Evolutionary conservation across 2,113 vertebrate species (phyloP).

Genomic region (Caracal caracal): DNA sequence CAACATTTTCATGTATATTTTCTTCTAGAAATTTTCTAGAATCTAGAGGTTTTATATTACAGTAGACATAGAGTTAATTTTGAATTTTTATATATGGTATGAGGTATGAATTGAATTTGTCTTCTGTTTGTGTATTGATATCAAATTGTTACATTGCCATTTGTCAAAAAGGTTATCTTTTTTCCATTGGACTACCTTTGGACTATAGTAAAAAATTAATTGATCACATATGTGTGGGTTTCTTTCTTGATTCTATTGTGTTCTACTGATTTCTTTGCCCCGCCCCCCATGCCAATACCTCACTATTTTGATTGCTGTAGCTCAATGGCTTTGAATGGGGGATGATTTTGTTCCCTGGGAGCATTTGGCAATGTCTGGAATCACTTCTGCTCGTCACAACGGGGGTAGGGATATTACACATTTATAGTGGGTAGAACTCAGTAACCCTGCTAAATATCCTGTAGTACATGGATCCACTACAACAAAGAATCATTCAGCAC

Average conservation of each 20-base stretch:
- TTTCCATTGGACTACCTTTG: neutral
- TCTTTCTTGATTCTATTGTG: neutral
- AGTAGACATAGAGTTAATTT: conserved; percentile 5
- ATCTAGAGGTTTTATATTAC: neutral
- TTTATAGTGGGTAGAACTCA: neutral
- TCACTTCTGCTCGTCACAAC: neutral
- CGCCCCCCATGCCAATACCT: neutral
- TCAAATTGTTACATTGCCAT: neutral
- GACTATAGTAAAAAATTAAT: neutral
- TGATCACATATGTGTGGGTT: neutral
- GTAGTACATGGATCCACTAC: neutral
- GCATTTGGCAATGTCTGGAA: neutral
- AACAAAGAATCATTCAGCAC: neutral
- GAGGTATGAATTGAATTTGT: neutral
- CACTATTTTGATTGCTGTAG: neutral
- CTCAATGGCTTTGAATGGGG: neutral
- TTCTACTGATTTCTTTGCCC: neutral
- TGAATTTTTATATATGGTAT: neutral
- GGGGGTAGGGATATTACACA: neutral
- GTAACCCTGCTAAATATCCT: neutral
- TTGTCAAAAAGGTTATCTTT: neutral
- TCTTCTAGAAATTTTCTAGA: neutral
- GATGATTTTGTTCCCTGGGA: too few relatives aligned
- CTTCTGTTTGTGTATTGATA: neutral
- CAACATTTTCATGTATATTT: neutral